Evolutionary conservation across 2,888 invertebrate genomes (phyloP).

Genomic region (Drosophila neotestacea): DNA sequence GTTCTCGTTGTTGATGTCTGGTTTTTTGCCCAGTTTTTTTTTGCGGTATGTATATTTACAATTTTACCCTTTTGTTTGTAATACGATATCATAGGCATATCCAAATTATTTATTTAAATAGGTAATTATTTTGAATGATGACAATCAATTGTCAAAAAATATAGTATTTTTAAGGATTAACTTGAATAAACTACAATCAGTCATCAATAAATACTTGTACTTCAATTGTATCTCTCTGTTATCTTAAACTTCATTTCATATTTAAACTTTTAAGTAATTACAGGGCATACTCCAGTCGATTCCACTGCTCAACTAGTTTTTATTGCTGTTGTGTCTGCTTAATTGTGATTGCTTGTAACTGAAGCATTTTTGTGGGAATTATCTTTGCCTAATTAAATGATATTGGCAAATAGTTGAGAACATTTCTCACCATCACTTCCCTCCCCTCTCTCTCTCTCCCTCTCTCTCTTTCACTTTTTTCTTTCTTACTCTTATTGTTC

Average conservation of each 20-base stretch:
- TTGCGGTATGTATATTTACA: conserved; percentile 31
- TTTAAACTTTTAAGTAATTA: background rate
- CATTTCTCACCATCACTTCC: background rate
- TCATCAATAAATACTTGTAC: no score
- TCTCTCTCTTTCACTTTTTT: background rate
- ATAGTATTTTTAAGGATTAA: no score
- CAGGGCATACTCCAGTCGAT: conserved; percentile 17
- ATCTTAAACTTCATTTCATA: background rate
- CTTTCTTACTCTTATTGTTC: no score
- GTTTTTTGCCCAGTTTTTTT: conserved; percentile 19
- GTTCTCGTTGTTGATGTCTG: background rate
- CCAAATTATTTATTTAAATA: no score
- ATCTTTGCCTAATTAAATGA: conserved; percentile 63
- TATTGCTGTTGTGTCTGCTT: conserved; percentile 15
- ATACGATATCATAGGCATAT: no score
- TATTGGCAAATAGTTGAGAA: conserved; percentile 45
- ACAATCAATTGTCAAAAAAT: no score
- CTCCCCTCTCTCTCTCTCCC: background rate
- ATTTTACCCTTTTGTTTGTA: conserved; percentile 6
- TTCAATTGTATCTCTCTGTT: no score
- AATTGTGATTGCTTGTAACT: conserved; percentile 68
- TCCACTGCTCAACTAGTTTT: background rate
- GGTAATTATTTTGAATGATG: no score
- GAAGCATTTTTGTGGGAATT: conserved; percentile 59
- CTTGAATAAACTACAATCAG: no score